Percentiles rank a stretch among this genome's conserved stretches.
These are phyloP conservation scores for Nibea albiflora DNA, from an alignment of 2,113 vertebrate genomes.

Conservation along the genomic window DNA sequence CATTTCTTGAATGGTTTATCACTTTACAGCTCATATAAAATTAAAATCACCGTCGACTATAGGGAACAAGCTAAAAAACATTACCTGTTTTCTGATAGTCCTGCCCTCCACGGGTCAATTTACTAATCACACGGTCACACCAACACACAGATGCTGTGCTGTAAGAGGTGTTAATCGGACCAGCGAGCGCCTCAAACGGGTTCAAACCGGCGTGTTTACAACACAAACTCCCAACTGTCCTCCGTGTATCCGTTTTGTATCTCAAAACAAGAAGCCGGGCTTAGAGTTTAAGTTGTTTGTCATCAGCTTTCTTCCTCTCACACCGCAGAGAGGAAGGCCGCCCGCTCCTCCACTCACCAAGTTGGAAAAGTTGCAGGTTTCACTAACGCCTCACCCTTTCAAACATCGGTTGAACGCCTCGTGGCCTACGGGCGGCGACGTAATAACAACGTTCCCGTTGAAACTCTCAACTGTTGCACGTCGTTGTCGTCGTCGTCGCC, in stretches of 20 bases:
- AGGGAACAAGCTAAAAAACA: not conserved
- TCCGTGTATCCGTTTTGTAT: not conserved
- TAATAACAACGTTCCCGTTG: not conserved
- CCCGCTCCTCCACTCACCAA: constrained; percentile 60
- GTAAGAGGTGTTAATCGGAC: constrained; percentile 66
- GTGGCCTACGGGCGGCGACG: not conserved
- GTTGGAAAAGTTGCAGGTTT: constrained; percentile 79
- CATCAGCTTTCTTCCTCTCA: constrained; percentile 52
- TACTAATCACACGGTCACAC: constrained; percentile 54
- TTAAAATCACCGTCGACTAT: not conserved
- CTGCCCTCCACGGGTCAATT: constrained; percentile 10
- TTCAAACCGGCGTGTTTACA: not conserved
- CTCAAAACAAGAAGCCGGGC: not conserved
- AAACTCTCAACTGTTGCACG: constrained; percentile 69
- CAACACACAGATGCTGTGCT: constrained; percentile 38
- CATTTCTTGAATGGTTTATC: not conserved
- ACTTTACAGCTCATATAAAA: not conserved
- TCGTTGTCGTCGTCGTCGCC: constrained; percentile 1
- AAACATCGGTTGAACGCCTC: constrained; percentile 19
- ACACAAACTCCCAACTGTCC: not conserved
- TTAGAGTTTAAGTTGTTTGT: constrained; percentile 26
- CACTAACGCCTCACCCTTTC: constrained; percentile 60
- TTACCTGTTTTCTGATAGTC: constrained; percentile 5
- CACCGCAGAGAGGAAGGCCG: constrained; percentile 56
- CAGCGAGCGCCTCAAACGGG: not conserved